Conservation (phyloP, 2,113 vertebrate genomes). For the Paedocypris sp. region DNA sequence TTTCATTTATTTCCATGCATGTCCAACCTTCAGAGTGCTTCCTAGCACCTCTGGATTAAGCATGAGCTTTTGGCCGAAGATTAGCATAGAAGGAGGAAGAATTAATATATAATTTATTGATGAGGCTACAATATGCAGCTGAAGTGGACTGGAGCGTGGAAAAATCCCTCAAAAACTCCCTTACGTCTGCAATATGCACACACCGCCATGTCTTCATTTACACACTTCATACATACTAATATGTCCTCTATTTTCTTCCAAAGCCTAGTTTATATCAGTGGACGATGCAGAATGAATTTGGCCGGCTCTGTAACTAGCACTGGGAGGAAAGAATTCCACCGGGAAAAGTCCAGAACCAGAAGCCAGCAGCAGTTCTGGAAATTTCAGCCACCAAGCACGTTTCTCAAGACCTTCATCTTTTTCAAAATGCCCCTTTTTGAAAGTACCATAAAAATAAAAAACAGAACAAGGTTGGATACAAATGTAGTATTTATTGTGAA, state of each 20-base stretch:
- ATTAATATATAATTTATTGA: slow-evolving; percentile 61
- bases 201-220: slow-evolving; percentile 50
- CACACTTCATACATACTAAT: slow-evolving; percentile 59
- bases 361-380: too few relatives aligned
- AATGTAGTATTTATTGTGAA: too few relatives aligned
- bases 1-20: slow-evolving; percentile 38
- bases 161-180: slow-evolving; percentile 49
- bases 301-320: slow-evolving; percentile 36
- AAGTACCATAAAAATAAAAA: too few relatives aligned
- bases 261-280: slow-evolving; percentile 31
- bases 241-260: slow-evolving; percentile 27
- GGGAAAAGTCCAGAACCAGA: slow-evolving; percentile 21
- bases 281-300: slow-evolving; percentile 19
- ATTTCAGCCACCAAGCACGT: too few relatives aligned
- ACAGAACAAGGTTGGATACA: too few relatives aligned
- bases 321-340: slow-evolving; percentile 23
- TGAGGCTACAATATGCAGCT: slow-evolving; percentile 54
- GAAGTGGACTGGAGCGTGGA: slow-evolving; percentile 47
- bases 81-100: slow-evolving; percentile 41
- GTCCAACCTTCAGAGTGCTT: slow-evolving; percentile 33
- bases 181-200: slow-evolving; percentile 54
- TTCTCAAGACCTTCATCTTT: too few relatives aligned
- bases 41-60: slow-evolving; percentile 29
- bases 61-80: slow-evolving; percentile 36
- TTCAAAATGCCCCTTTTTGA: too few relatives aligned